A percentile compares a stretch with the other conserved stretches of the same genome.
phyloP scores from a whole-genome alignment of 2,888 invertebrate genomes.

The Nymphalis polychloros region DNA sequence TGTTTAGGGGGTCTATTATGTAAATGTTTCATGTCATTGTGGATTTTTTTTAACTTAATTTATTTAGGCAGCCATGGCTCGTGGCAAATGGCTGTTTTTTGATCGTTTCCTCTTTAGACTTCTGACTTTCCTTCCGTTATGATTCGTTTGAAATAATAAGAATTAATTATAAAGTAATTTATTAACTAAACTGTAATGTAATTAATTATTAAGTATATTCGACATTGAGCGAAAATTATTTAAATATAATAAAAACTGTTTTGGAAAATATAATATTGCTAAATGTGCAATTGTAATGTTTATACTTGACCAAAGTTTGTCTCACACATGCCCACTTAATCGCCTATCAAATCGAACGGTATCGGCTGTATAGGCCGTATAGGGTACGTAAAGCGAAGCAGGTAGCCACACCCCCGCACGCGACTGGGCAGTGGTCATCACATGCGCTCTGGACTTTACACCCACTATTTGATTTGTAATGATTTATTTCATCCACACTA shows the following conservation, averaged over 20 bases:
- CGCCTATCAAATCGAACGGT: conserved; percentile 57
- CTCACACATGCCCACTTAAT: conserved; percentile 17
- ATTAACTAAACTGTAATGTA: background rate
- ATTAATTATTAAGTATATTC: background rate
- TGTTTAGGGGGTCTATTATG: conserved; percentile 75
- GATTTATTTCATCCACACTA: conserved; percentile 15
- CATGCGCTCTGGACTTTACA: conserved; percentile 67
- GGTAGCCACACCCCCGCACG: conserved; percentile 66
- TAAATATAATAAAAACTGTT: no score
- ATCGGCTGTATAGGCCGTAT: conserved; percentile 49
- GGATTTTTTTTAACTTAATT: conserved; percentile 62
- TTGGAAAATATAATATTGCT: no score
- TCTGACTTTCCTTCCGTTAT: conserved; percentile 38
- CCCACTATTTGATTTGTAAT: conserved; percentile 45
- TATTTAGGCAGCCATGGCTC: conserved; percentile 64
- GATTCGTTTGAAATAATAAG: background rate
- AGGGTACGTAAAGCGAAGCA: conserved; percentile 47
- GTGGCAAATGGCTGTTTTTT: conserved; percentile 71
- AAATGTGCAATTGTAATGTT: background rate
- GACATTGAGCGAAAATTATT: no score
- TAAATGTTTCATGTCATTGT: conserved; percentile 71
- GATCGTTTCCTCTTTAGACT: conserved; percentile 43
- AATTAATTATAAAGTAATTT: background rate
- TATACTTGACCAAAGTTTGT: background rate
- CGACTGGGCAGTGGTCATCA: conserved; percentile 77